Evolutionary conservation across 2,888 invertebrate species (phyloP).

Genomic region (Timandra comae): DNA sequence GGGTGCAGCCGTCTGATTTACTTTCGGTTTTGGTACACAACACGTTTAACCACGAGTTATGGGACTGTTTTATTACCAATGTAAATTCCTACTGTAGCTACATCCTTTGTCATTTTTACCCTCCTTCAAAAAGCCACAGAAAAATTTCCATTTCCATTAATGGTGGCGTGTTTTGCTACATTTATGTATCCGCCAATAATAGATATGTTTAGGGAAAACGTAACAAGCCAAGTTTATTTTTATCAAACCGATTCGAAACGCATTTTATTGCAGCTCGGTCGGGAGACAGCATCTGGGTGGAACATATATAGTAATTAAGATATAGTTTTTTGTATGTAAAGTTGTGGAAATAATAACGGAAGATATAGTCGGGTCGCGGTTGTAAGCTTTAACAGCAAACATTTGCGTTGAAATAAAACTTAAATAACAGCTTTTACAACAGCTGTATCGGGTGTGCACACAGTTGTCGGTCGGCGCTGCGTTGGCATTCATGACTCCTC

Average conservation of each 20-base stretch:
- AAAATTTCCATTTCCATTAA: constrained; percentile 13
- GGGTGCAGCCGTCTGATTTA: constrained; percentile 34
- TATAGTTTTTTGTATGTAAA: constrained; percentile 8
- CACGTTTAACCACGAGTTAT: constrained; percentile 28
- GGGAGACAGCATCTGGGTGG: constrained; percentile 7
- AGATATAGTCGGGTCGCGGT: constrained; percentile 18
- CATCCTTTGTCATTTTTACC: constrained; percentile 16
- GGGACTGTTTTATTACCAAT: constrained; percentile 28
- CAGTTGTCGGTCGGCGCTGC: constrained; percentile 25
- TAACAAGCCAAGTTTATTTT: constrained; percentile 12
- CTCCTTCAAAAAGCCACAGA: constrained; percentile 10
- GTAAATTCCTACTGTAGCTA: constrained; percentile 24
- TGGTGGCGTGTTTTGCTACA: constrained; percentile 10
- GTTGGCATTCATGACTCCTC: constrained; percentile 22
- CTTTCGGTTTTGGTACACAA: constrained; percentile 35
- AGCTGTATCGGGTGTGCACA: constrained; percentile 34
- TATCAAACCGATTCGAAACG: constrained; percentile 5
- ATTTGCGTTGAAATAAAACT: constrained; percentile 34
- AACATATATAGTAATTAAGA: constrained; percentile 14
- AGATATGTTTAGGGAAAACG: constrained; percentile 11
- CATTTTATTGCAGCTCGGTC: constrained; percentile 6
- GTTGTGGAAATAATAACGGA: constrained; percentile 11
- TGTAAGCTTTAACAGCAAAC: constrained; percentile 14
- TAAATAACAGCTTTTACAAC: constrained; percentile 34
- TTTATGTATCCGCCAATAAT: constrained; percentile 12